Percentiles rank a stretch among this genome's conserved stretches.
These are phyloP conservation scores for Antechinus flavipes DNA, from an alignment of 2,113 vertebrate species.

Conservation along the genomic window DNA sequence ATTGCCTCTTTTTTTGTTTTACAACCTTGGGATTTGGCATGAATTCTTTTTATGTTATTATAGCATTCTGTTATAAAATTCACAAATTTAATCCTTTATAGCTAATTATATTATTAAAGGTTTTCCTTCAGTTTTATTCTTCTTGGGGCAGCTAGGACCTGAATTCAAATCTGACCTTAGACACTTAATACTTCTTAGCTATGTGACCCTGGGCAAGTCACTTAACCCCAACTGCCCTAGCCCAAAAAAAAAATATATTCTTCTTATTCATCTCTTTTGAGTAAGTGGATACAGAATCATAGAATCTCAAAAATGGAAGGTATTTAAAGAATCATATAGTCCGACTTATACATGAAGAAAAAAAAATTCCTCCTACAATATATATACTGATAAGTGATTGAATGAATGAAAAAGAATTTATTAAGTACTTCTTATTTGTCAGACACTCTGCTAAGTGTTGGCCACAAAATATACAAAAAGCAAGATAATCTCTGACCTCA, in stretches of 20 bases:
- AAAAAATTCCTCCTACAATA: neutral
- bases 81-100: neutral
- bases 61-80: neutral
- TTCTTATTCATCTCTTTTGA: neutral
- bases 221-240: too few species aligned
- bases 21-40: neutral
- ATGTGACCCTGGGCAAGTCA: too few species aligned
- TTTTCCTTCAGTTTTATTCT: neutral
- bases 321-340: neutral
- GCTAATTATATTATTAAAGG: neutral
- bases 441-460: neutral
- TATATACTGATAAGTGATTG: neutral
- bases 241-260: neutral
- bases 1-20: neutral
- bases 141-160: neutral
- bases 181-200: too few species aligned
- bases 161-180: too few species aligned
- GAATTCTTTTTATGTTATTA: neutral
- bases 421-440: too few species aligned
- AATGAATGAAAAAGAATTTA: too few species aligned
- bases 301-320: too few species aligned
- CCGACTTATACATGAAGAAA: neutral
- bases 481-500: neutral
- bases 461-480: neutral
- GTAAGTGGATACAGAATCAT: neutral